These are phyloP conservation scores for Ptychochromis oligacanthus DNA, from an alignment of 2,113 vertebrate species.

Conservation along the genomic window DNA sequence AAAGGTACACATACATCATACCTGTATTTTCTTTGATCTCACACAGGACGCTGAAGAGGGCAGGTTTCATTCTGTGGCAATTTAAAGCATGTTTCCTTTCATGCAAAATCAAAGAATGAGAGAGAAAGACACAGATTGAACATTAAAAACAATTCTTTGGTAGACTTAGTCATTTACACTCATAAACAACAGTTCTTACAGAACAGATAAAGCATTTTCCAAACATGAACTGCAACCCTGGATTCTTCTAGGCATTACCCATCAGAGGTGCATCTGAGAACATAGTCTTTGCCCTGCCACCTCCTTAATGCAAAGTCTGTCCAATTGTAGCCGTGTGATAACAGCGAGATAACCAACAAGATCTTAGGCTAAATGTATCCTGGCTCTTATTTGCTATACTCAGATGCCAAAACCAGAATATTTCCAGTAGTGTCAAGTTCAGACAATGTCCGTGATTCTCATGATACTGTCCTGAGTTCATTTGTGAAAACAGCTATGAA, in stretches of 20 bases:
- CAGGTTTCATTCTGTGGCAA: conserved; percentile 84
- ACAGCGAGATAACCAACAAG: too few species aligned
- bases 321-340: not conserved
- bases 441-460: not conserved
- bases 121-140: not conserved
- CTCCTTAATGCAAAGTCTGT: not conserved
- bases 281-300: not conserved
- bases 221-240: not conserved
- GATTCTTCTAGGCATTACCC: not conserved
- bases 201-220: not conserved
- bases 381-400: not conserved
- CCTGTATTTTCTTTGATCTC: conserved; percentile 75
- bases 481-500: not conserved
- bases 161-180: not conserved
- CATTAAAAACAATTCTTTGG: not conserved
- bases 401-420: not conserved
- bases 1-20: not conserved
- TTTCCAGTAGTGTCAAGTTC: not conserved
- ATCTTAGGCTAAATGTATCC: not conserved
- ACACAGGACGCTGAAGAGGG: conserved; percentile 84
- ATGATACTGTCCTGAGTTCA: not conserved
- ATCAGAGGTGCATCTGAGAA: not conserved
- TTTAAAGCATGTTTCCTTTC: conserved; percentile 83
- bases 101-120: not conserved
- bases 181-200: not conserved